Conservation (phyloP, 2,888 invertebrate species). For the Coenonympha arcania region DNA sequence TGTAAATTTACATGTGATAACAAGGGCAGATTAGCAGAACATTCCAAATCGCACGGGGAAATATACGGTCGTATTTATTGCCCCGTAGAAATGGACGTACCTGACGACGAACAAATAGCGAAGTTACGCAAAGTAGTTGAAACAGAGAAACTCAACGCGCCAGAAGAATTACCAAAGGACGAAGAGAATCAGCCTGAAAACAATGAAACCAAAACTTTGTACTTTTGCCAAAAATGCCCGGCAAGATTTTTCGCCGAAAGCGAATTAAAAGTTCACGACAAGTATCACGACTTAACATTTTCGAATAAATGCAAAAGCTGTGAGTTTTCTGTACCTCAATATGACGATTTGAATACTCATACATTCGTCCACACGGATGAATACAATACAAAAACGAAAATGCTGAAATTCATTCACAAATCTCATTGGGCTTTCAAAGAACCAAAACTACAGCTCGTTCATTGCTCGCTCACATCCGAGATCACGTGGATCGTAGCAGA, state of each 20-base stretch:
- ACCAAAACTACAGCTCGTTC: slow-evolving; percentile 71
- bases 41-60: slow-evolving; percentile 83
- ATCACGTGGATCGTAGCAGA: slow-evolving; percentile 64
- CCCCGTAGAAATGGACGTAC: slow-evolving; percentile 76
- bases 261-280: slow-evolving; percentile 81
- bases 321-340: slow-evolving; percentile 82
- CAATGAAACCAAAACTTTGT: slow-evolving; percentile 67
- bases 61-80: slow-evolving; percentile 81
- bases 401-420: slow-evolving; percentile 77
- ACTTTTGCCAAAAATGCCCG: slow-evolving; percentile 87
- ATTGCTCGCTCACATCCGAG: slow-evolving; percentile 45
- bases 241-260: slow-evolving; percentile 85
- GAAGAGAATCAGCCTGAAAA: slow-evolving; percentile 38
- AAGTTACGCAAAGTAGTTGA: slow-evolving; percentile 59
- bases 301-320: slow-evolving; percentile 83
- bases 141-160: slow-evolving; percentile 46
- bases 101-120: slow-evolving; percentile 79
- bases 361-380: slow-evolving; percentile 82
- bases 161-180: slow-evolving; percentile 42
- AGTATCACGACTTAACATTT: slow-evolving; percentile 78
- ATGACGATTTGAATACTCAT: slow-evolving; percentile 80
- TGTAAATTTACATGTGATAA: slow-evolving; percentile 87
- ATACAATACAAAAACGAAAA: slow-evolving; percentile 84
- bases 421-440: slow-evolving; percentile 78
- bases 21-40: slow-evolving; percentile 79